These are phyloP conservation scores for Noctilio leporinus DNA, from an alignment of 2,113 vertebrate genomes.

Conservation along the genomic window DNA sequence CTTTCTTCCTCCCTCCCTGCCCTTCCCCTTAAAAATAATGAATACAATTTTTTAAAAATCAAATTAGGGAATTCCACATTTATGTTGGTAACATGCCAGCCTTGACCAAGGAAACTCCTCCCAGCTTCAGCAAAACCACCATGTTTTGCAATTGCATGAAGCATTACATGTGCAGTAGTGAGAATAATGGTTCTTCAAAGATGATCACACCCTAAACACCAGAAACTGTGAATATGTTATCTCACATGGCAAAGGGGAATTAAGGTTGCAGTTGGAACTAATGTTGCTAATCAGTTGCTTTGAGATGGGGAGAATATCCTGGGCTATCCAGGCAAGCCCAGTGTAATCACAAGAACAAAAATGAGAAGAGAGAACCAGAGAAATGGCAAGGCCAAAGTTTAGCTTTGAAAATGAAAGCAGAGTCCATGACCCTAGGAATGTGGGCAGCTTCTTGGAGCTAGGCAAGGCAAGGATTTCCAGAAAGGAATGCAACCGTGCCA, in stretches of 20 bases:
- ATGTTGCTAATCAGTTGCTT: background rate
- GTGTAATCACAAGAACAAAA: background rate
- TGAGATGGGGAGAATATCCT: background rate
- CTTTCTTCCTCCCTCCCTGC: no score
- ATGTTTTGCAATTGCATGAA: background rate
- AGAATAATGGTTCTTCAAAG: no score
- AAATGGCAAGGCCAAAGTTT: rapidly evolving
- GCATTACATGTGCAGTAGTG: rapidly evolving
- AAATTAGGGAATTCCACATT: background rate
- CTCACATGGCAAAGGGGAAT: background rate
- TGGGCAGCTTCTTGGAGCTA: background rate
- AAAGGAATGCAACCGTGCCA: no score
- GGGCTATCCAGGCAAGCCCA: background rate
- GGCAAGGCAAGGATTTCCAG: background rate
- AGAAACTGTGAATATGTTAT: rapidly evolving
- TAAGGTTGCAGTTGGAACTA: background rate
- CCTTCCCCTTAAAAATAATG: no score
- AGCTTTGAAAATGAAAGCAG: background rate
- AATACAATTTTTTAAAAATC: no score
- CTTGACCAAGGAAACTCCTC: rapidly evolving
- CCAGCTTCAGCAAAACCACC: background rate
- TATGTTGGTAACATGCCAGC: background rate
- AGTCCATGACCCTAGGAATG: no score
- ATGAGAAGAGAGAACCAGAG: background rate
- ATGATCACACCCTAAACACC: rapidly evolving